These are phyloP conservation scores for Agelastica alni DNA, from an alignment of 2,888 invertebrate genomes.

Conservation along the genomic window DNA sequence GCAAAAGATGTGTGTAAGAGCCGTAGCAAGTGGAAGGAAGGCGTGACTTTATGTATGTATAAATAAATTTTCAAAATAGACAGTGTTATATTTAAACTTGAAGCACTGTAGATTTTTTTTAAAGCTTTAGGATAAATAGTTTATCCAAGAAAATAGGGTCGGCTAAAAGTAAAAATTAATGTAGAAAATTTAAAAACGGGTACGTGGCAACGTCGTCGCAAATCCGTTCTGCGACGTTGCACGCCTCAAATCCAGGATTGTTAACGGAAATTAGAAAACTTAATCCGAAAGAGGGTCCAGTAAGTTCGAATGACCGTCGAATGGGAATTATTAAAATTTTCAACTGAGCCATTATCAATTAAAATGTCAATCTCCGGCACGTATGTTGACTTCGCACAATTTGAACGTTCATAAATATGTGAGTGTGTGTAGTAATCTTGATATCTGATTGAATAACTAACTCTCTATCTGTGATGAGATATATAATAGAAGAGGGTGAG, in stretches of 20 bases:
- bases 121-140: too few species aligned
- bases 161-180: too few species aligned
- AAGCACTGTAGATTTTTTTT: too few species aligned
- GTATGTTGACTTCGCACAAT: constrained; percentile 29
- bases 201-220: not conserved
- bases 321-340: constrained; percentile 36
- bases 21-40: too few species aligned
- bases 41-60: too few species aligned
- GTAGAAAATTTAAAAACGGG: too few species aligned
- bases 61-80: too few species aligned
- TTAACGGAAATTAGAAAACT: constrained; percentile 38
- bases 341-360: constrained; percentile 42
- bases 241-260: constrained; percentile 16
- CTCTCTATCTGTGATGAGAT: not conserved
- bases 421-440: constrained; percentile 14
- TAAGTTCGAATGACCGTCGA: constrained; percentile 27
- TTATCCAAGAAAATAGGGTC: too few species aligned
- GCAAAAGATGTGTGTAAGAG: too few species aligned
- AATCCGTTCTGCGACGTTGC: not conserved
- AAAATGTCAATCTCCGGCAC: constrained; percentile 46
- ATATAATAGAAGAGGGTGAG: not conserved
- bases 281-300: constrained; percentile 34
- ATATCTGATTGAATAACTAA: constrained; percentile 9
- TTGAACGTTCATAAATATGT: constrained; percentile 20
- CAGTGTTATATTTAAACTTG: too few species aligned